These are phyloP conservation scores for Dynastes hyllus DNA, from an alignment of 2,888 invertebrate genomes.

Conservation along the genomic window DNA sequence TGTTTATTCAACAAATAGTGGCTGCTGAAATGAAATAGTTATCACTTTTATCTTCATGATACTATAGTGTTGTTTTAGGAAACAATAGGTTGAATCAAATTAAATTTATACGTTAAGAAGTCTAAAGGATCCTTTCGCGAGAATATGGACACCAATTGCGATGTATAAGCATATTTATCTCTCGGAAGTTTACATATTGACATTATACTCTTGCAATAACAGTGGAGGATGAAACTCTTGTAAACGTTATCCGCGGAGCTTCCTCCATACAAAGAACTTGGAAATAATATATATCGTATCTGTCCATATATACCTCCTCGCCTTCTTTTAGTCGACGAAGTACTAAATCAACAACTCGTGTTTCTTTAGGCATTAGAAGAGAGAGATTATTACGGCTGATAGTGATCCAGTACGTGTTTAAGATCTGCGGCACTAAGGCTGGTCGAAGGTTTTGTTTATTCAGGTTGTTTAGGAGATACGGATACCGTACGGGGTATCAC, in stretches of 20 bases:
- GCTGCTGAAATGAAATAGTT: background rate
- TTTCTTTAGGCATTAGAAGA: conserved; percentile 63
- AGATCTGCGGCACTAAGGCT: conserved; percentile 56
- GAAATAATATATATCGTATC: conserved; percentile 53
- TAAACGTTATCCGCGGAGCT: conserved; percentile 28
- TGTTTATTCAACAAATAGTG: conserved; percentile 11
- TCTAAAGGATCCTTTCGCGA: background rate
- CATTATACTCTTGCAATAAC: conserved; percentile 42
- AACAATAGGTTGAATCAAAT: conserved; percentile 25
- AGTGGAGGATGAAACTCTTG: conserved; percentile 12
- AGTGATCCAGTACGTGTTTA: conserved; percentile 60
- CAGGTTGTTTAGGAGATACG: conserved; percentile 57
- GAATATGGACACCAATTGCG: conserved; percentile 17
- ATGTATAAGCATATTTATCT: conserved; percentile 34
- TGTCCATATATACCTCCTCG: conserved; percentile 54
- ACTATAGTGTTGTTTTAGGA: conserved; percentile 16
- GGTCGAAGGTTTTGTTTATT: conserved; percentile 59
- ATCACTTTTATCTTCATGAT: conserved; percentile 8
- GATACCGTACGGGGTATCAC: conserved; percentile 54
- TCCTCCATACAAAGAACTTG: conserved; percentile 51
- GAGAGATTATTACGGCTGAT: conserved; percentile 62
- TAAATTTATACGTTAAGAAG: conserved; percentile 23
- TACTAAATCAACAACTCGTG: conserved; percentile 60
- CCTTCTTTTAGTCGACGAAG: conserved; percentile 55
- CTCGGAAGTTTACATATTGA: conserved; percentile 38